Evolutionary conservation across 2,797 vertebrate genomes (phyloP).

Genomic region (Pangasius larnaudii): DNA sequence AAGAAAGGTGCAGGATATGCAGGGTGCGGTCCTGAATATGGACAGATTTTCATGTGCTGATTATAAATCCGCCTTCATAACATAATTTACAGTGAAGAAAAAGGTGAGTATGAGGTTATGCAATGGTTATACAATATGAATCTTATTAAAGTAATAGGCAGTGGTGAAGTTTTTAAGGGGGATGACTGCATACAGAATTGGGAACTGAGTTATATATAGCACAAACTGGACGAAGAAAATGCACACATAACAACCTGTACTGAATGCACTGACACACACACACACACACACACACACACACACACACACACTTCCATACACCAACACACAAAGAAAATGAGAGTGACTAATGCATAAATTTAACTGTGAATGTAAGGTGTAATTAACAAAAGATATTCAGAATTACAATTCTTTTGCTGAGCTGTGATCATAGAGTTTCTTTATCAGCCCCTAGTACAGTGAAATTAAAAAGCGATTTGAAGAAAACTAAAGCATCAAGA

Average conservation of each 20-base stretch:
- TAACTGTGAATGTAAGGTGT: background rate
- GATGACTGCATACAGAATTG: slow-evolving; percentile 21
- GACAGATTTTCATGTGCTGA: background rate
- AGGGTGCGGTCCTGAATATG: background rate
- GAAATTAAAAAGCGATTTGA: background rate
- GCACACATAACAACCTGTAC: slow-evolving; percentile 24
- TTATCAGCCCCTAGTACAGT: background rate
- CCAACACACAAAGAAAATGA: slow-evolving; percentile 3
- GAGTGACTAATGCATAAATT: background rate
- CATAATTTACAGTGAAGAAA: background rate
- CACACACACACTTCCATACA: background rate
- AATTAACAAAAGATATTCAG: background rate
- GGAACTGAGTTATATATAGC: slow-evolving; percentile 23
- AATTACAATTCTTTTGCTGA: background rate
- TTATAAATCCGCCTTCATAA: slow-evolving; percentile 1
- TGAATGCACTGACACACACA: background rate
- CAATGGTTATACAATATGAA: background rate
- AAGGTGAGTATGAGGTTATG: background rate
- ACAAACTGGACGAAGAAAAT: background rate
- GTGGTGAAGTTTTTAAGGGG: background rate
- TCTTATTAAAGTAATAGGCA: slow-evolving; percentile 26
- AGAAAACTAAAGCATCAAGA: background rate
- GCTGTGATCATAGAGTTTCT: background rate
- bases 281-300: slow-evolving; percentile 4
- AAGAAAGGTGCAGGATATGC: slow-evolving; percentile 1